phyloP scores from a whole-genome alignment of 1,140 invertebrate genomes.

The Drosophila bipectinata region DNA sequence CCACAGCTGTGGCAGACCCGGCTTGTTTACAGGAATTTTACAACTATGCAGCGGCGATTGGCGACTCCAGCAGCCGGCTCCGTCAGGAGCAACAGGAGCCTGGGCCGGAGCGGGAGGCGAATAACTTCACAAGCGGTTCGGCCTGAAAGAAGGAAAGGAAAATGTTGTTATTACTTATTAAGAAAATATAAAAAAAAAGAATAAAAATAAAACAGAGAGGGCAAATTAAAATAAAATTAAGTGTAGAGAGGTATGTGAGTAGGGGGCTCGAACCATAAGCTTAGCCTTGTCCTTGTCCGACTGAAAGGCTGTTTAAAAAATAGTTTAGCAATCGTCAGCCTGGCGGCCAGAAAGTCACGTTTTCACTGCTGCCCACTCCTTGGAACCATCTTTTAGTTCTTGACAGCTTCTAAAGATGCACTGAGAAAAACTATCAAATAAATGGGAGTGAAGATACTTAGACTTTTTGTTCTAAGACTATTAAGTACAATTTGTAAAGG shows the following conservation, averaged over 20 bases:
- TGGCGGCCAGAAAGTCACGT: slow-evolving; percentile 53
- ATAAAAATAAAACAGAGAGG: neutral
- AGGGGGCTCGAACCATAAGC: neutral
- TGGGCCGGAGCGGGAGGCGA: neutral
- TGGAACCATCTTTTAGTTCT: neutral
- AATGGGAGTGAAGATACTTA: neutral
- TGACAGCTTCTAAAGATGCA: slow-evolving; percentile 2
- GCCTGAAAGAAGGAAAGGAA: slow-evolving; percentile 15
- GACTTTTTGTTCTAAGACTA: neutral
- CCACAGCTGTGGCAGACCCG: slow-evolving; percentile 66
- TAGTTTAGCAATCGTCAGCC: slow-evolving; percentile 54
- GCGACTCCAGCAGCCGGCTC: slow-evolving; percentile 31
- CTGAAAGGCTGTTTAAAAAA: slow-evolving; percentile 52
- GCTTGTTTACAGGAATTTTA: slow-evolving; percentile 72
- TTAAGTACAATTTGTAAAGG: neutral
- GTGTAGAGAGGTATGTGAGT: slow-evolving; percentile 29
- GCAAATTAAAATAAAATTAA: slow-evolving; percentile 69
- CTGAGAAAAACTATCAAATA: neutral
- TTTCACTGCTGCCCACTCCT: slow-evolving; percentile 36
- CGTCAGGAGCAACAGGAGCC: neutral
- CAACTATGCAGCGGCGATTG: slow-evolving; percentile 59
- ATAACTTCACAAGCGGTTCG: slow-evolving; percentile 15
- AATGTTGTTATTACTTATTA: slow-evolving; percentile 56
- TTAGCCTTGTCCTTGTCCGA: slow-evolving; percentile 42
- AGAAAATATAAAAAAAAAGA: slow-evolving; percentile 24